phyloP scores from a whole-genome alignment of 1,140 invertebrate species.

The Hyles euphorbiae region DNA sequence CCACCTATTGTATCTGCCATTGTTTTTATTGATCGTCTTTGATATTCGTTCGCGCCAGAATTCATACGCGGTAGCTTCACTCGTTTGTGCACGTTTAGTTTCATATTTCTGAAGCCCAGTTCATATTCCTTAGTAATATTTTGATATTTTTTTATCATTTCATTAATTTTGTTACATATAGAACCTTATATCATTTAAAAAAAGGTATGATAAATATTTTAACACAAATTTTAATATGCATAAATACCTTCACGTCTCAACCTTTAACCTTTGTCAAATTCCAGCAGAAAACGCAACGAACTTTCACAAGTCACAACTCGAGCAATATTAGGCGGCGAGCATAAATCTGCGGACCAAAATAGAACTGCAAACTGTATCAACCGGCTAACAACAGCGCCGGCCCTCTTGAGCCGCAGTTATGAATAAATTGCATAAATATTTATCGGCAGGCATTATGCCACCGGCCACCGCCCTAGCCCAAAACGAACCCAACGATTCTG shows the following conservation, averaged over 20 bases:
- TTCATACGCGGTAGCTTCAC: slow-evolving; percentile 38
- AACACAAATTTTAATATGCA: too few relatives aligned
- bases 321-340: too few relatives aligned
- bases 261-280: too few relatives aligned
- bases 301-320: too few relatives aligned
- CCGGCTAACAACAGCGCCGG: slow-evolving; percentile 8
- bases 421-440: slow-evolving; percentile 73
- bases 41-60: slow-evolving; percentile 51
- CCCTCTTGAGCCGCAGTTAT: slow-evolving; percentile 32
- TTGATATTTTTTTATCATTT: too few relatives aligned
- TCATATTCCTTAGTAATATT: too few relatives aligned
- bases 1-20: slow-evolving; percentile 48
- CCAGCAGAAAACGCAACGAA: too few relatives aligned
- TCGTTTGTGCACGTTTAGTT: slow-evolving; percentile 1
- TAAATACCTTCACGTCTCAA: too few relatives aligned
- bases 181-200: too few relatives aligned
- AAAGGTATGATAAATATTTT: too few relatives aligned
- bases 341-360: slow-evolving; percentile 1
- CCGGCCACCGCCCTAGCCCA: slow-evolving; percentile 45
- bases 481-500: slow-evolving; percentile 40
- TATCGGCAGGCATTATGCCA: slow-evolving; percentile 61
- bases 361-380: slow-evolving; percentile 9
- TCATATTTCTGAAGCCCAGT: not conserved
- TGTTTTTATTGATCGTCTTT: slow-evolving; percentile 38
- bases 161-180: too few relatives aligned